Conservation (phyloP, 2,797 vertebrate species). For the Pantherophis alleghaniensis region DNA sequence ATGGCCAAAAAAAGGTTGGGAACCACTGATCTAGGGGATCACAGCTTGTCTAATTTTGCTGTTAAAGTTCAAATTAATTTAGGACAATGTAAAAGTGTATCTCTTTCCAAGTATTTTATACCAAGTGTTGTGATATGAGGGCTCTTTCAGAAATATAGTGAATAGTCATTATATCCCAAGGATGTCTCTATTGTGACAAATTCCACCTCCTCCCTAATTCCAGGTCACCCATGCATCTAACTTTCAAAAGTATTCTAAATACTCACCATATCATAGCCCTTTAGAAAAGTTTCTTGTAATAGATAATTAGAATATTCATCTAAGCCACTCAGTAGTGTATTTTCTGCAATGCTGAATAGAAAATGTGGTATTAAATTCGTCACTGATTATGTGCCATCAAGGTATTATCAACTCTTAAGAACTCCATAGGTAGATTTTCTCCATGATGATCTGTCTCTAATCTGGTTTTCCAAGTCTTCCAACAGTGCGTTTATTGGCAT, state of each 20-base stretch:
- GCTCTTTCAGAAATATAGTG: background rate
- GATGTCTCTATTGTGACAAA: background rate
- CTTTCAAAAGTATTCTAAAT: background rate
- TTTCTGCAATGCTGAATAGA: background rate
- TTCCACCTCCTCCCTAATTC: background rate
- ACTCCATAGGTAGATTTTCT: background rate
- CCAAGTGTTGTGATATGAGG: background rate
- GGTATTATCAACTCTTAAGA: background rate
- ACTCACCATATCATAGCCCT: background rate
- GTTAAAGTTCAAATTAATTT: background rate
- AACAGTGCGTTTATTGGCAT: background rate
- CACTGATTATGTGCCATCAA: background rate
- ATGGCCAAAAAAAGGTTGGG: no score
- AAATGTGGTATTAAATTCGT: background rate
- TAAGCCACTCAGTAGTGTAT: background rate
- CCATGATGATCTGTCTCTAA: background rate
- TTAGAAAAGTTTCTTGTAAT: background rate
- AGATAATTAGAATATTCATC: background rate
- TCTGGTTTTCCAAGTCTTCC: background rate
- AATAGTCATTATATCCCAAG: background rate
- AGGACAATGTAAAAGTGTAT: background rate
- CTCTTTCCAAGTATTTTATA: background rate
- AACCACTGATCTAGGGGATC: no score
- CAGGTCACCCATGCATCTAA: background rate
- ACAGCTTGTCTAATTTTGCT: background rate